A percentile compares a stretch with the other conserved stretches of the same genome.
These are phyloP conservation scores for Coregonus suidteri DNA, from an alignment of 2,797 vertebrate genomes.

Conservation along the genomic window DNA sequence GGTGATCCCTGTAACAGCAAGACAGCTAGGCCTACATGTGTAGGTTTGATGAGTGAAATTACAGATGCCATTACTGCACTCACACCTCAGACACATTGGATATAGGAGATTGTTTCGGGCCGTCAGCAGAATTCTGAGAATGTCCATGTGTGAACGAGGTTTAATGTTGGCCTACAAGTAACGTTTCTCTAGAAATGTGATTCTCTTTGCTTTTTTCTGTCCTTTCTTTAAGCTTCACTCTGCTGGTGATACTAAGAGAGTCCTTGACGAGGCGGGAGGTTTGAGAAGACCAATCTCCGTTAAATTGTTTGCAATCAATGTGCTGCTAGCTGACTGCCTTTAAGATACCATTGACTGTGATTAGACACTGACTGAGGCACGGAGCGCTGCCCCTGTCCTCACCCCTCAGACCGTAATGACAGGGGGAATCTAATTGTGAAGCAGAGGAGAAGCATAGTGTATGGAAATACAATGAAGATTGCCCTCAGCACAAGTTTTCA, in stretches of 20 bases:
- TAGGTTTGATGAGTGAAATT: too few species aligned
- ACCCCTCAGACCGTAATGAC: not conserved
- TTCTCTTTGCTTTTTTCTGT: not conserved
- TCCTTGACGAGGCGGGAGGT: slow-evolving; percentile 2
- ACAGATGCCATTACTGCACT: too few species aligned
- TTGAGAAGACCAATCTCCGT: slow-evolving; percentile 11
- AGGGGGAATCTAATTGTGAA: slow-evolving; percentile 12
- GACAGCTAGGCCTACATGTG: too few species aligned
- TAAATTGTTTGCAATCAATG: slow-evolving; percentile 13
- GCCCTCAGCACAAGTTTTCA: slow-evolving; percentile 11
- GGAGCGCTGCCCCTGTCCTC: not conserved
- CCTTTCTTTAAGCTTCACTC: not conserved
- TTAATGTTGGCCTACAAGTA: not conserved
- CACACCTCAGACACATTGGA: not conserved
- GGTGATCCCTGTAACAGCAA: too few species aligned
- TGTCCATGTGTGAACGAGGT: not conserved
- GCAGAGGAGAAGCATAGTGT: not conserved
- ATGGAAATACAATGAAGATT: slow-evolving; percentile 14
- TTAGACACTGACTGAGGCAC: slow-evolving; percentile 4
- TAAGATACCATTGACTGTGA: slow-evolving; percentile 4
- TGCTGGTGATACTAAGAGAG: not conserved
- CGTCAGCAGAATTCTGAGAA: too few species aligned
- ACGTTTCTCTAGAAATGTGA: not conserved
- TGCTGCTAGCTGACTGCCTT: not conserved
- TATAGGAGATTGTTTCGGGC: too few species aligned